phyloP scores from a whole-genome alignment of 2,797 vertebrate genomes.

The Alexandromys oeconomus region DNA sequence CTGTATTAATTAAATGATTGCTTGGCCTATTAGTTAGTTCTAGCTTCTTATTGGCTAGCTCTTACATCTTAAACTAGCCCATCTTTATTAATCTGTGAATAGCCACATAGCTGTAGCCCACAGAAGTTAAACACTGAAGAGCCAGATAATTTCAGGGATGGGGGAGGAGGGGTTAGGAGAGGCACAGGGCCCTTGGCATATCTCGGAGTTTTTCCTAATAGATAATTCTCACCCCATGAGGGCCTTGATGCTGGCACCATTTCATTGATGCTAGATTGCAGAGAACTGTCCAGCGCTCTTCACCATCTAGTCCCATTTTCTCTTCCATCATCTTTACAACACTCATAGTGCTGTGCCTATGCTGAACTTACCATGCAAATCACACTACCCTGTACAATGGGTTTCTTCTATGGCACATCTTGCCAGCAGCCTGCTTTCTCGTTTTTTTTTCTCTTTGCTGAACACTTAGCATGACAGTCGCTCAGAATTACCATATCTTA shows the following conservation, averaged over 20 bases:
- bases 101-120: background rate
- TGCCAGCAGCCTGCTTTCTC: background rate
- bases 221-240: background rate
- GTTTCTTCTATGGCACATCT: background rate
- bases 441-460: background rate
- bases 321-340: background rate
- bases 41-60: no score
- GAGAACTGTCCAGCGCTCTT: background rate
- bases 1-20: no score
- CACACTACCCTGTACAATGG: background rate
- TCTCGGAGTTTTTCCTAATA: background rate
- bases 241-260: background rate
- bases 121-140: background rate
- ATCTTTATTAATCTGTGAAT: no score
- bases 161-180: background rate
- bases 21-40: no score
- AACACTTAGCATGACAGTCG: background rate
- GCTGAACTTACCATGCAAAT: background rate
- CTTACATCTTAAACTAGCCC: no score
- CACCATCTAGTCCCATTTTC: background rate
- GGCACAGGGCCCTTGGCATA: background rate
- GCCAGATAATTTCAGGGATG: background rate
- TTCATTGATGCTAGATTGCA: background rate
- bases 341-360: background rate
- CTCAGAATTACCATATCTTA: background rate